phyloP scores from a whole-genome alignment of 2,797 vertebrate genomes.

The Apodemus agrarius region DNA sequence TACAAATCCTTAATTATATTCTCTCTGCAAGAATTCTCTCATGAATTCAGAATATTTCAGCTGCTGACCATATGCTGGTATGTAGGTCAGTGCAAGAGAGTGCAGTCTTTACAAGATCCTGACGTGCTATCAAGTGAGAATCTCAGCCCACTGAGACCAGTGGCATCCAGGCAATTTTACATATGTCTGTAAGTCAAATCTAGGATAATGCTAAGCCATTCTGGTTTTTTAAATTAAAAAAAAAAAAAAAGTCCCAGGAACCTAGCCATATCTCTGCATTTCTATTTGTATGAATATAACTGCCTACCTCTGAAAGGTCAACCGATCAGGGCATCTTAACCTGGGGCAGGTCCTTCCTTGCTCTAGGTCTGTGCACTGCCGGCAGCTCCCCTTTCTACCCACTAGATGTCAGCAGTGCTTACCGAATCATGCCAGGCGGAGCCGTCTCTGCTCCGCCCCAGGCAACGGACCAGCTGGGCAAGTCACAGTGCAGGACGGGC shows the following conservation, averaged over 20 bases:
- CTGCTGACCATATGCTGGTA: not conserved
- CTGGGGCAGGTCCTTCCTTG: not conserved
- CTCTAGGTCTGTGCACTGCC: rapidly evolving
- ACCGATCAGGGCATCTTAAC: not conserved
- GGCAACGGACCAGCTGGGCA: not conserved
- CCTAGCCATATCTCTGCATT: not conserved
- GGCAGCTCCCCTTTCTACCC: not conserved
- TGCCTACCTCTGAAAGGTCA: not conserved
- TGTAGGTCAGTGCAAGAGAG: not conserved
- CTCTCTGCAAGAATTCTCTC: not conserved
- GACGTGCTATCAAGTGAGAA: not conserved
- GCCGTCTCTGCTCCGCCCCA: not conserved
- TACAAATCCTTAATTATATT: not conserved
- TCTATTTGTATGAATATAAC: not conserved
- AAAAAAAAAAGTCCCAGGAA: not conserved
- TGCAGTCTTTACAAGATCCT: not conserved
- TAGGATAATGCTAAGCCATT: not conserved
- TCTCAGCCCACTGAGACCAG: not conserved
- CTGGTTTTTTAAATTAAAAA: not conserved
- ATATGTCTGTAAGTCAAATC: not conserved
- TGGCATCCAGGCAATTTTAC: not conserved
- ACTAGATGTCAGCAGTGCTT: not conserved
- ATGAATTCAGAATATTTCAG: not conserved
- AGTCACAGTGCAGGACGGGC: not conserved
- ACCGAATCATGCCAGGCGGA: not conserved